Evolutionary conservation across 1,140 invertebrate species (phyloP).

Genomic region (Melanaphis sacchari): DNA sequence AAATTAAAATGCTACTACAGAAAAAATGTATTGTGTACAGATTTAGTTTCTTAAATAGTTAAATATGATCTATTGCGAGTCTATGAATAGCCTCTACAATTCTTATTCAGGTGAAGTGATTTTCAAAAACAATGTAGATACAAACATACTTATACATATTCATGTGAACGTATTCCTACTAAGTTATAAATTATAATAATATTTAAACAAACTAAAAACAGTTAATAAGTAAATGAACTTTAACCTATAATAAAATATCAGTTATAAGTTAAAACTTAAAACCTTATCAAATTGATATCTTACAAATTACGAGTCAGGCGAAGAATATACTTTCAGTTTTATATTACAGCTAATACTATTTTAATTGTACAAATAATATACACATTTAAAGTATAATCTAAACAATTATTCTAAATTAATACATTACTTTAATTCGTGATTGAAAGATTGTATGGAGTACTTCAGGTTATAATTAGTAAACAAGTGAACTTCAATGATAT

Average conservation of each 20-base stretch:
- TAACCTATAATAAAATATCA: not conserved
- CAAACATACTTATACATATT: not conserved
- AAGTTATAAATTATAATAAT: not conserved
- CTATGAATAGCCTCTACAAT: not conserved
- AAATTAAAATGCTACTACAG: too few species aligned
- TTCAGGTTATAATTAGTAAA: not conserved
- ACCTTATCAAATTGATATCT: too few species aligned
- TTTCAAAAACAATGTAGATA: not conserved
- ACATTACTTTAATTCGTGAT: not conserved
- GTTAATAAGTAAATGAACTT: not conserved
- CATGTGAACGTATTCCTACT: not conserved
- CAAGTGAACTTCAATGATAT: not conserved
- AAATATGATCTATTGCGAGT: not conserved
- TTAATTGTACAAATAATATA: not conserved
- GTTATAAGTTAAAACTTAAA: too few species aligned
- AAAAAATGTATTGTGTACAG: not conserved
- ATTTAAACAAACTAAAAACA: not conserved
- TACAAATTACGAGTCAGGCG: not conserved
- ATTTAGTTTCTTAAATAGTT: not conserved
- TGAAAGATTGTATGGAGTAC: not conserved
- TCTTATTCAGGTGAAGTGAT: not conserved
- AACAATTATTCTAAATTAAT: not conserved
- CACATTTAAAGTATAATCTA: not conserved
- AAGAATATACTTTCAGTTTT: not conserved
- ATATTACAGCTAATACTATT: not conserved